phyloP scores from a whole-genome alignment of 2,797 vertebrate genomes.

The Melanotaenia parkinsoni region DNA sequence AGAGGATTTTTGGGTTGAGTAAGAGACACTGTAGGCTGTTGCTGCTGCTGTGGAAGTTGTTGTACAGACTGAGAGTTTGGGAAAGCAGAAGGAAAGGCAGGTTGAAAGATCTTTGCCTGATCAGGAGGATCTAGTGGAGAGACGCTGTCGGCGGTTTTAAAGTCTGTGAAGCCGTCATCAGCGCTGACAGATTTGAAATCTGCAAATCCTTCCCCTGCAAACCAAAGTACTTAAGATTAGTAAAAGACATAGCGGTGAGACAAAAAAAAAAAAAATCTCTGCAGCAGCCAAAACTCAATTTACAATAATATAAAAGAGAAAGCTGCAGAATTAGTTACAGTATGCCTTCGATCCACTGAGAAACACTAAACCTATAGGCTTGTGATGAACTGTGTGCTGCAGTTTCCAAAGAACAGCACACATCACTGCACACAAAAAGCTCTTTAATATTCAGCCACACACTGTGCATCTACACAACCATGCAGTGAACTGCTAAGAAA shows the following conservation, averaged over 20 bases:
- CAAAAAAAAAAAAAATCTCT: constrained; percentile 19
- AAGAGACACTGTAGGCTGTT: constrained; percentile 83
- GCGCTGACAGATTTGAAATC: constrained; percentile 91
- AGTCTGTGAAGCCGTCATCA: constrained; percentile 97
- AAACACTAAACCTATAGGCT: constrained; percentile 29
- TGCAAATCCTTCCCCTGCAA: constrained; percentile 92
- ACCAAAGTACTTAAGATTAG: constrained; percentile 53
- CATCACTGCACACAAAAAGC: constrained; percentile 60
- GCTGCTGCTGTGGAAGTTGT: constrained; percentile 81
- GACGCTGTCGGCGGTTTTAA: constrained; percentile 96
- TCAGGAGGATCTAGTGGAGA: constrained; percentile 93
- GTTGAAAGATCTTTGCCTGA: constrained; percentile 89
- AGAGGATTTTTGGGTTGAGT: constrained; percentile 89
- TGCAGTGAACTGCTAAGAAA: constrained; percentile 39
- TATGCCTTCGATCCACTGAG: constrained; percentile 11
- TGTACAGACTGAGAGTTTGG: constrained; percentile 81
- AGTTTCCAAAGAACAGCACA: constrained; percentile 37
- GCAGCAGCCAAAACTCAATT: constrained; percentile 26
- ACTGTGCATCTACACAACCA: constrained; percentile 22
- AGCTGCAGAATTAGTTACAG: constrained; percentile 37
- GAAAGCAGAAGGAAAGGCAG: constrained; percentile 87
- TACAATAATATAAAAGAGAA: constrained; percentile 49
- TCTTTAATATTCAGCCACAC: neutral
- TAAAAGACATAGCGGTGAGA: constrained; percentile 22
- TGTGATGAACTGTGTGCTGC: constrained; percentile 23